Evolutionary conservation across 1,140 invertebrate genomes (phyloP).

Genomic region (Hermetia illucens): DNA sequence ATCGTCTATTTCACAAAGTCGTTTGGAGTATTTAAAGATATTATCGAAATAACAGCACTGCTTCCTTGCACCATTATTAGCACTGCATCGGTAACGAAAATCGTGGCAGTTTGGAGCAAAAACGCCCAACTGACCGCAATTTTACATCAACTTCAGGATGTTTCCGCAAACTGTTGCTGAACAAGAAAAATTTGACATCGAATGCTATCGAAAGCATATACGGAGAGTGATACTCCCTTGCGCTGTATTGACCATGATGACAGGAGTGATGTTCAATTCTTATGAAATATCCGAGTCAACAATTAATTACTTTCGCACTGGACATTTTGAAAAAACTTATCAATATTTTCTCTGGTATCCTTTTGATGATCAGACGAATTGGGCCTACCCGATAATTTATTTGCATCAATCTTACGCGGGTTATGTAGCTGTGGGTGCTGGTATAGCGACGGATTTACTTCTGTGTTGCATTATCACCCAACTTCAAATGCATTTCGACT

Average conservation of each 20-base stretch:
- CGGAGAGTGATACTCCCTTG: conserved; percentile 13
- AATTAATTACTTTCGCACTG: conserved; percentile 12
- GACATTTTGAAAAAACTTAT: conserved; percentile 12
- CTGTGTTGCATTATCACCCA: conserved; percentile 18
- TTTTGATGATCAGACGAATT: conserved; percentile 18
- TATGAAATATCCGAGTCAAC: conserved; percentile 18
- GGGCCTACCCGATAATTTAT: conserved; percentile 17
- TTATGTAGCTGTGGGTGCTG: conserved; percentile 15
- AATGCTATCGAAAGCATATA: conserved; percentile 7
- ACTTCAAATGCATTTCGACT: conserved; percentile 19
- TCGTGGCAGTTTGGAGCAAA: conserved; percentile 14
- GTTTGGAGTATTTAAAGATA: conserved; percentile 14
- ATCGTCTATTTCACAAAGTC: conserved; percentile 17
- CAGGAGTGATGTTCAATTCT: conserved; percentile 22
- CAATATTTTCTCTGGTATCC: conserved; percentile 22
- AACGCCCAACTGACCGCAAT: conserved; percentile 9
- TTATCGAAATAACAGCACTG: conserved; percentile 21
- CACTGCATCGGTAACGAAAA: conserved; percentile 17
- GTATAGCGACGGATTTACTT: conserved; percentile 19
- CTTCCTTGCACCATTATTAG: conserved; percentile 21
- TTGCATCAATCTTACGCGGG: conserved; percentile 15
- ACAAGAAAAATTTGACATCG: conserved; percentile 10
- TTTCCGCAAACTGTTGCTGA: conserved; percentile 11
- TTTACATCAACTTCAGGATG: conserved; percentile 10
- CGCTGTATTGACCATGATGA: conserved; percentile 13